Conservation (phyloP, 2,797 vertebrate genomes). For the Sebastolobus alascanus region DNA sequence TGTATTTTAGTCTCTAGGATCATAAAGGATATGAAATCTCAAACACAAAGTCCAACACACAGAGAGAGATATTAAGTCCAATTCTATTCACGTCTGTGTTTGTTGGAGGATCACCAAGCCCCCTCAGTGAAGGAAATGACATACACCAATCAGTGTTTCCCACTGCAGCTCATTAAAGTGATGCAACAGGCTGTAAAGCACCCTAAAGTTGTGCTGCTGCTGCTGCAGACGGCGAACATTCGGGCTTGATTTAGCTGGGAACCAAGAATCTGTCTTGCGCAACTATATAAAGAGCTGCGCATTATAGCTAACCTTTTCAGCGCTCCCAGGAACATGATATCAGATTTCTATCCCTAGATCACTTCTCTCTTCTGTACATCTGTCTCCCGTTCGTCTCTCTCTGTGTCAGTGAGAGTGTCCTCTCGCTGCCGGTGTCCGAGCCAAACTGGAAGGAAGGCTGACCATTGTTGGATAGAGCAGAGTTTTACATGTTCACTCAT, state of each 20-base stretch:
- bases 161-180: constrained; percentile 69
- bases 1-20: neutral
- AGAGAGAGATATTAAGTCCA: neutral
- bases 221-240: constrained; percentile 51
- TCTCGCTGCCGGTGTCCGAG: constrained; percentile 17
- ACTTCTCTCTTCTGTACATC: constrained; percentile 79
- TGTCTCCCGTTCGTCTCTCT: constrained; percentile 80
- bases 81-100: constrained; percentile 56
- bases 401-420: constrained; percentile 68
- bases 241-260: constrained; percentile 71
- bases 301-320: constrained; percentile 83
- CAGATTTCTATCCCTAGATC: constrained; percentile 80
- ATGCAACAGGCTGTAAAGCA: constrained; percentile 83
- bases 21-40: neutral
- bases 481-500: constrained; percentile 18
- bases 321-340: constrained; percentile 78
- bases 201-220: constrained; percentile 48
- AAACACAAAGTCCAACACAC: neutral
- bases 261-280: constrained; percentile 66
- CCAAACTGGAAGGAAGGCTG: constrained; percentile 24
- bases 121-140: constrained; percentile 21
- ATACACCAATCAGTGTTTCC: constrained; percentile 40
- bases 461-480: constrained; percentile 17
- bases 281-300: constrained; percentile 85
- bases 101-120: constrained; percentile 48